Base-by-base conservation (phyloP, 2,113 vertebrate species). In the Notothenia coriiceps region DNA sequence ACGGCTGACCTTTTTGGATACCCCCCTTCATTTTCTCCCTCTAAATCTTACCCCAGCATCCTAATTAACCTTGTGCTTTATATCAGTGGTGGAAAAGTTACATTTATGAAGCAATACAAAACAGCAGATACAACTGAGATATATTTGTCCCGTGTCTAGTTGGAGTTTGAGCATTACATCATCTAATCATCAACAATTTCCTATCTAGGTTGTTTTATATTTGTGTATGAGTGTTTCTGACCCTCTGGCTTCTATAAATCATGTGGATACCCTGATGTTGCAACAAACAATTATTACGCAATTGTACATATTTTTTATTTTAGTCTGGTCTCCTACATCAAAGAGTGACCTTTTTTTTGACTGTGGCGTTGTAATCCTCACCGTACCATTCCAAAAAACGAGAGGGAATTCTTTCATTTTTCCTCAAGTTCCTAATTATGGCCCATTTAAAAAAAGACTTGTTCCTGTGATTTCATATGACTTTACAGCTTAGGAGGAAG, bases 1-100 rank as follows among this genome's bases (percentile, higher is more conserved):
- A 82, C 66, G 77, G 64, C 81, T 91, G 91, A 94, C 92, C 91
- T 92, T 89, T 89, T 78, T 55, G 59, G 67, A 82, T 74, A 71
- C 29, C 29, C 29, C 29, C 29, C 29, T 29, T 29, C 71, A 78
- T 61, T 18, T 29, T 62, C 47, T 55, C 33, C 46, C 50, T 81
- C 56, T 60, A 54, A 49, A 64, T 72, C 1, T 62, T 44, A 56
- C 46, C 77, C 78, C 43, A 20, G 63, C 66, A 68, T 51, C 64
- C 77, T 79, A 79, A 87, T 77, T 79, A 80, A 85, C 85, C 82
- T 81, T 40, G 55, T 59, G 52, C 52, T 68, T 61, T 67, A 56
- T 63, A 59, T 22, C 50, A 15, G 44, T 13, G 25, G 46, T 43
- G 10, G 29, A 49, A 55, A 71, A 20, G n/a, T 70, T 46, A 1